Evolutionary conservation across 2,113 vertebrate genomes (phyloP), one percentile per base, ranked within the genome.

Genomic region (Nanorana parkeri): DNA sequence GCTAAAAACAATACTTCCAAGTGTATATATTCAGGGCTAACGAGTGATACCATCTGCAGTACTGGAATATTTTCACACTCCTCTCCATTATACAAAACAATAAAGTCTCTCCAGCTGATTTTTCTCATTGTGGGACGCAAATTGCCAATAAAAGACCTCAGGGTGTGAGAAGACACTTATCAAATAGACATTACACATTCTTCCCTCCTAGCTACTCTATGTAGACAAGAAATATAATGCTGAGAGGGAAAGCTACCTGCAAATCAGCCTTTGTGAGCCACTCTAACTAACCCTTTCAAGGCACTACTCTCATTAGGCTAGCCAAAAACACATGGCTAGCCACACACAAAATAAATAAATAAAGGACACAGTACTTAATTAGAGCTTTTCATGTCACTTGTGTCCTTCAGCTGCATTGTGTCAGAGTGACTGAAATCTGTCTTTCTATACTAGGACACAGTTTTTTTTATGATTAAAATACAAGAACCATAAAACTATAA

Each of bases 81-180:
- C 75, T 86, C 89, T 91, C 89, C 87, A 87, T 92, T 91, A 88
- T 83, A 87, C 80, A 89, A 90, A 93, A 94, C 89, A 93, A 93
- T 90, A 89, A 91, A 88, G 81, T 83, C 85, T 88, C 87, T 91
- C 91, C 91, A 92, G 89, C 89, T 90, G 90, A 93, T 92, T 93
- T 90, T 85, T 88, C 85, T 90, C 87, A 86, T 90, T 91, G 90
- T 91, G 84, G 87, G 89, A 93, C 90, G 88, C 88, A 94, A 92
- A 94, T 91, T 90, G 86, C 83, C 85, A 87, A 88, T 83, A 89
- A 91, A 92, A 91, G 89, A 91, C 89, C 90, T 92, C 82, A 67
- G 91, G 89, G 89, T 92, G 90, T 85, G 87, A 92, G 91, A 91
- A 94, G 89, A 91, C 89, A 90, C 91, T 92, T 90, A 91, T 91